Conservation (phyloP, 2,888 invertebrate genomes). For the Lycocerus yunnanus region DNA sequence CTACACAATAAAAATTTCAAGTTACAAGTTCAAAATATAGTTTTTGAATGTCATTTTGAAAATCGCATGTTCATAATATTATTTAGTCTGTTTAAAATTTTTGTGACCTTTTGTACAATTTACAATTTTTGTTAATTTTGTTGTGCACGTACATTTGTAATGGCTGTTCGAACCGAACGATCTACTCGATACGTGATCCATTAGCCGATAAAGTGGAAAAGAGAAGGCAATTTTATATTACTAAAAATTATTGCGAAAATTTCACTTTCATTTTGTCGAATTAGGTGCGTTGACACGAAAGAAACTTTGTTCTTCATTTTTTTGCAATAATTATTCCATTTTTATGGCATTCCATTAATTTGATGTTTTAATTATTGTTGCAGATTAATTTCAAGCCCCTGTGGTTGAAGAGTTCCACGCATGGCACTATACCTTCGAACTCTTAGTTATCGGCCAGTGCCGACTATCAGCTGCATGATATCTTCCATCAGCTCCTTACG, state of each 20-base stretch:
- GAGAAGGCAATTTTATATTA: neutral
- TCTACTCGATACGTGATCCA: neutral
- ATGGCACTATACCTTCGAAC: slow-evolving; percentile 49
- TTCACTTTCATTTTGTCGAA: neutral
- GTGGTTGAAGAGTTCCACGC: slow-evolving; percentile 47
- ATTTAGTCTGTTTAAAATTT: neutral
- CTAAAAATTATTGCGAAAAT: neutral
- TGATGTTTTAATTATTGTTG: slow-evolving; percentile 35
- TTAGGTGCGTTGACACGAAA: neutral
- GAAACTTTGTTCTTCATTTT: too few relatives aligned
- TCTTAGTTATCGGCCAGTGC: slow-evolving; percentile 43
- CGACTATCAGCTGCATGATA: slow-evolving; percentile 50
- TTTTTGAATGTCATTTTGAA: neutral
- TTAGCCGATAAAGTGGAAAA: neutral
- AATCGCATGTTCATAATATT: neutral
- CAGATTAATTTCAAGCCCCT: slow-evolving; percentile 46
- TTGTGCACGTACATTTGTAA: neutral
- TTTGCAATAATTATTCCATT: too few relatives aligned
- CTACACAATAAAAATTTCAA: neutral
- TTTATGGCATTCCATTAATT: too few relatives aligned
- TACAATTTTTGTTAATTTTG: neutral
- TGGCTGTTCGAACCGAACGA: neutral
- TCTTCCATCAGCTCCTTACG: slow-evolving; percentile 38
- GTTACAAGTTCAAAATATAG: neutral
- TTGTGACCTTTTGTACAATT: neutral